Base-by-base conservation (phyloP, 2,113 vertebrate genomes). In the Sigmodon hispidus region DNA sequence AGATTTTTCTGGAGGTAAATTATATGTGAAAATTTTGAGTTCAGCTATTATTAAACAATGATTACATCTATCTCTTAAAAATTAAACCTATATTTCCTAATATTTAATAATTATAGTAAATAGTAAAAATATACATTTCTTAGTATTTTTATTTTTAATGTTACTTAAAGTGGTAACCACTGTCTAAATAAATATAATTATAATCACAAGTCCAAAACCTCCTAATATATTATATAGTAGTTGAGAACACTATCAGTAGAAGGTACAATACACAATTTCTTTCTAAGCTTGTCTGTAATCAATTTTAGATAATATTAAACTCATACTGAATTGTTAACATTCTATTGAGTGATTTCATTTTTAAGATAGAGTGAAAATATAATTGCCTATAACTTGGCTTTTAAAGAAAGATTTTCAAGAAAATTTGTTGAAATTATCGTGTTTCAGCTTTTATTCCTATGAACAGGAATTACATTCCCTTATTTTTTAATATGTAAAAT, bases 271-370 rank as follows among this genome's bases (percentile, higher is more conserved):
- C 15, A 22, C 3, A 94, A 70, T 29, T 79, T 96, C 8, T 11
- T 86, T n/a, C 75, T 61, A 3, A 94, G 69, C 91, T 95, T 45
- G 89, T 97, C 88, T 93, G 61, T n/a, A 91, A 65, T 87, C 45
- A 93, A 50, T 55, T 91, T 94, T 10, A 79, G 9, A 48, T 15
- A n/a, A 73, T 43, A 80, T 63, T 92, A n/a, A 79, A 40, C 50
- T 84, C 13, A 81, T 45, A 92, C 24, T 76, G 45, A 90, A 76
- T 31, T 77, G 40, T 24, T 48, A 94, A 89, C 43, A n/a, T 79
- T 70, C 88, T 65, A 77, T 76, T 91, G 92, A 83, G 34, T 85
- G 17, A 22, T 55, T 85, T 67, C 24, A 61, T 79, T 92, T 94
- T 70, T 61, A 87, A 59, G 3, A 92, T 36, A 94, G 40, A 91